Evolutionary conservation across 2,888 invertebrate species (phyloP), one percentile per base, ranked within the genome.

Genomic region (Zelleria hepariella): DNA sequence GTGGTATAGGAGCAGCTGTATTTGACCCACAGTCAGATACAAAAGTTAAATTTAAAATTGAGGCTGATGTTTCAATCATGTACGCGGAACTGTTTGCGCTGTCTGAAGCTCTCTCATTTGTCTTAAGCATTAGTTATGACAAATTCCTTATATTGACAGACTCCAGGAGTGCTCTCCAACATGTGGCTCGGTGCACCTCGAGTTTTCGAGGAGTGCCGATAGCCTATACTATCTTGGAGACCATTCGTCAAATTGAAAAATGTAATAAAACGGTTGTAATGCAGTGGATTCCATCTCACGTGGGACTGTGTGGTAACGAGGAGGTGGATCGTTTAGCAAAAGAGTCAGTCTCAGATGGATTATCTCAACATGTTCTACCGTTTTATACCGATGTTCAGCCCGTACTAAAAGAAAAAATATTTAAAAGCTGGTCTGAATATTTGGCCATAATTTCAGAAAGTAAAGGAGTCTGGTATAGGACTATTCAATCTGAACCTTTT

Each of bases 181-280:
- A 64, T 27, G 8, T 64, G 51, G 61, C 62, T 61, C 63, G 62
- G 52, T 65, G 63, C 56, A 60, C 62, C 55, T 63, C 62, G 58
- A 62, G n/a, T 56, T 54, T 58, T 59, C 58, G 61, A 61, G 62
- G 62, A 48, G 51, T 27, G 8, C 62, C 62, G 59, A 61, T 63
- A 58, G 62, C 63, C 51, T 63, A 62, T 25, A 25, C 24, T 10
- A 60, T 63, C 26, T n/a, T 63, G 1, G 27, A 58, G 8, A 5
- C 26, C 7, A 27, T 60, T 21, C 23, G 23, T 1, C 21, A 57
- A 5, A 23, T 60, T 8, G n/a, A 23, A 10, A 8, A 7, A 7
- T 24, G 20, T 1, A 18, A 15, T 10, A 61, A 57, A 47, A 48
- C 1, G 0, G 51, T 61, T 7, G 47, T 26, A 3, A 15, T 63